Base-by-base conservation (phyloP, 2,797 vertebrate species). In the Epinephelus coioides region DNA sequence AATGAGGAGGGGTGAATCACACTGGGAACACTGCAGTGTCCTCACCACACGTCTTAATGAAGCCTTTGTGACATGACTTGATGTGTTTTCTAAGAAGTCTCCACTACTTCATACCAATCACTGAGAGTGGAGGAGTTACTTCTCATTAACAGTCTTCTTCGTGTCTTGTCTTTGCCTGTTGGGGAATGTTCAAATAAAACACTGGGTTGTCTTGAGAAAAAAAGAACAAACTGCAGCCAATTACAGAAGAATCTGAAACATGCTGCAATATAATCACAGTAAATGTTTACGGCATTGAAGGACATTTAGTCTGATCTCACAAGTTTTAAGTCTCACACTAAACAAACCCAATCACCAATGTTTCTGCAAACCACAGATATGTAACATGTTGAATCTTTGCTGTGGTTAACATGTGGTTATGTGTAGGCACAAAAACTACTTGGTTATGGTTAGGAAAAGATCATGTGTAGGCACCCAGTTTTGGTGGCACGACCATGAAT, bases 1-100 rank as follows among this genome's bases (percentile, higher is more conserved):
- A 90, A 84, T 86, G 88, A 89, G 77, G 79, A 83, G 50, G 81
- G 79, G 63, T 91, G 92, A 91, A 81, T 92, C 91, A 90, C 72
- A 40, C 71, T 40, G 73, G 62, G 76, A 83, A 17, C 73, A 47
- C 69, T 55, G 80, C 66, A 21, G 61, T 59, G 73, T 84, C 83
- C 74, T 73, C 61, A 12, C 64, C 60, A 51, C 77, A 38, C 1
- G 3, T 81, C 73, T 84, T 76, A 85, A 75, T 83, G 43, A 81
- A 77, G 63, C 38, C 81, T 81, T 78, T 78, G 73, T 90, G 72
- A 68, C 67, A 62, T 44, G 67, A 66, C 77, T 64, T 49, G 21
- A 71, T 78, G 38, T 69, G 78, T 69, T 84, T 84, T 78, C 55
- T 57, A 61, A 74, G 57, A 79, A 76, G 61, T 51, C 46, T 19